Evolutionary conservation across 2,113 vertebrate species (phyloP).

Genomic region (Apistogramma diplotaenia): DNA sequence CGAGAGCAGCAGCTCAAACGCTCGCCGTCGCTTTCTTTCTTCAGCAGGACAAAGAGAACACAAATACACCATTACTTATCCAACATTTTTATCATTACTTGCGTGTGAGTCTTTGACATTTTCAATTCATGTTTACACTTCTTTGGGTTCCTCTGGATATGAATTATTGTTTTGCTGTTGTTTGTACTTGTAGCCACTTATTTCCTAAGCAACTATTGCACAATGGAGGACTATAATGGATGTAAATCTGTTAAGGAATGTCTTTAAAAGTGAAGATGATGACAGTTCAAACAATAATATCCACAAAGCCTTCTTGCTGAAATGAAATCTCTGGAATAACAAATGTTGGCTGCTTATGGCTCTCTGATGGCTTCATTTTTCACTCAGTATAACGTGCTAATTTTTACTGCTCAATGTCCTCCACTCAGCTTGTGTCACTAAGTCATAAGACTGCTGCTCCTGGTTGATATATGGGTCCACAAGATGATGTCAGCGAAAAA

Average conservation of each 20-base stretch:
- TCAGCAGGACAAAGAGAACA: constrained; percentile 47
- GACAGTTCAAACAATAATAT: constrained; percentile 39
- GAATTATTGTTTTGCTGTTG: constrained; percentile 34
- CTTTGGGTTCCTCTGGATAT: constrained; percentile 48
- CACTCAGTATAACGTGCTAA: constrained; percentile 72
- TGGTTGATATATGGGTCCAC: constrained; percentile 86
- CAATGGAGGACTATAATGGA: constrained; percentile 19
- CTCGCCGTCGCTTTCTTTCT: constrained; percentile 58
- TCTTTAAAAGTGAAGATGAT: constrained; percentile 24
- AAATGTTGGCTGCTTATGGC: constrained; percentile 64
- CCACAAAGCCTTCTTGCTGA: constrained; percentile 32
- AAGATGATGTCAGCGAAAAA: constrained; percentile 90
- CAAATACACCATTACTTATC: constrained; percentile 11
- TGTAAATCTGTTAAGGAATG: constrained; percentile 15
- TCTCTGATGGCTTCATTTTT: constrained; percentile 71
- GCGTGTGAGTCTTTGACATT: constrained; percentile 52
- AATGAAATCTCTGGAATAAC: constrained; percentile 55
- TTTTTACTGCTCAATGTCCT: constrained; percentile 76
- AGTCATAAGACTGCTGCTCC: constrained; percentile 81
- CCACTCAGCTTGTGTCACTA: constrained; percentile 71
- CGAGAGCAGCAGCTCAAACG: constrained; percentile 50
- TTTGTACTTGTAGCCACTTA: constrained; percentile 30
- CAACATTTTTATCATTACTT: constrained; percentile 35
- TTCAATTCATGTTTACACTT: constrained; percentile 31
- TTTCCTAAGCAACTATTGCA: constrained; percentile 39